These are phyloP conservation scores for Falco rusticolus DNA, from an alignment of 2,797 vertebrate species.

Conservation along the genomic window DNA sequence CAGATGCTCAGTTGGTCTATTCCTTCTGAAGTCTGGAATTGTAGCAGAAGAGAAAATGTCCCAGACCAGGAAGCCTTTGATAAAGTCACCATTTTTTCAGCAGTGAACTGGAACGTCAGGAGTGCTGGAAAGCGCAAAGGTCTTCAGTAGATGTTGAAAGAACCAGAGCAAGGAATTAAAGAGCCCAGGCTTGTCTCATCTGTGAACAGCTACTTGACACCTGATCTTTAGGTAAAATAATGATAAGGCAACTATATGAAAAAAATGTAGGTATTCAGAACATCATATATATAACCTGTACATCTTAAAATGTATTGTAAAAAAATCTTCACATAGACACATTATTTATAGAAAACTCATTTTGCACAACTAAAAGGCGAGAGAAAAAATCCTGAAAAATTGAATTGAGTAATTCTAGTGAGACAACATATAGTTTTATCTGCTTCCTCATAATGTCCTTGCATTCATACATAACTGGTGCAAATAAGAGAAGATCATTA, in stretches of 20 bases:
- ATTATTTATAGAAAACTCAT: background rate
- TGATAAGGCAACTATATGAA: background rate
- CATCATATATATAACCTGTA: background rate
- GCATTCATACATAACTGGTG: background rate
- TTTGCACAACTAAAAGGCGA: background rate
- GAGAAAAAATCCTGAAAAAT: background rate
- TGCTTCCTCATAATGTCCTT: background rate
- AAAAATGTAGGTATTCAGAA: background rate
- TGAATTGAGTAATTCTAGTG: background rate
- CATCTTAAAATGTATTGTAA: background rate
- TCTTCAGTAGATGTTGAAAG: background rate
- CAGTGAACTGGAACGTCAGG: rapidly evolving
- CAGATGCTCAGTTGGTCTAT: background rate
- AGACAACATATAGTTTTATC: background rate
- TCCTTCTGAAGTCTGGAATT: background rate
- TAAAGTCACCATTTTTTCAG: background rate
- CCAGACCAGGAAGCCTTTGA: background rate
- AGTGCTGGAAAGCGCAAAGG: background rate
- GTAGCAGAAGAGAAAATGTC: background rate
- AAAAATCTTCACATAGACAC: background rate
- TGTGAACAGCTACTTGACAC: background rate
- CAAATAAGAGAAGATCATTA: background rate
- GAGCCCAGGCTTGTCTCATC: background rate
- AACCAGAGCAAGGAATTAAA: background rate
- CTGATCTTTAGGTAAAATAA: background rate